Base-by-base conservation (phyloP, 2,797 vertebrate species). In the Nyctalus aviator region DNA sequence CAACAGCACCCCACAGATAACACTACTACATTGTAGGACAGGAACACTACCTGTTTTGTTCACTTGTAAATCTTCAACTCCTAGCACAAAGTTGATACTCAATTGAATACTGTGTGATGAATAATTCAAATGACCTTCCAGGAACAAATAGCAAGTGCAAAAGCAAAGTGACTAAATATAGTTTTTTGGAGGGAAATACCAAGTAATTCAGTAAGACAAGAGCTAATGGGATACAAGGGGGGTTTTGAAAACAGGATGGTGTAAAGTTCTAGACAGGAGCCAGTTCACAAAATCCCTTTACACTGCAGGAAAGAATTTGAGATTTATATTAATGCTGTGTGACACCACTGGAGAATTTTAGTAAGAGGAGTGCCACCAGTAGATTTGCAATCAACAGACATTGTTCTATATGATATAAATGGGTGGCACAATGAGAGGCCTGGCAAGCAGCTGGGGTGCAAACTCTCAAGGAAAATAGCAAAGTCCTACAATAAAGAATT, bases 401-500 rank as follows among this genome's bases (percentile, higher is more conserved):
- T 48, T 72, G 37, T 64, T 68, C 44, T 41, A 50, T 41, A 48
- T 4, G 2, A 41, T 64, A 77, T 46, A 87, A 90, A 90, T 64
- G 8, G 35, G 20, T 32, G 25, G 76, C 25, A 64, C 37, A 66
- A 64, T 5, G 32, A 75, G 27, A 66, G 23, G 48, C 18, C 32
- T 75, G n/a, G 71, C 21, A 30, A 84, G 23, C 71, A 59, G 23
- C 14, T n/a, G 15, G 73, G 18, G 13, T 62, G n/a, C 48, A 84
- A 69, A 91, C 75, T 84, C 30, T 95, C 59, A 84, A 81, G 50
- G 20, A 64, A 81, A 88, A 88, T 2, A 44, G 35, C 30, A 13
- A 92, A 68, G 64, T 30, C 20, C 35, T 89, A 15, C 92, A 85
- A 64, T 94, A 46, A 90, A 77, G 20, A 82, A 84, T 85, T 69